Base-by-base conservation (phyloP, 53 echinoderm and acorn worm genomes). In the Echinarachnius parma region DNA sequence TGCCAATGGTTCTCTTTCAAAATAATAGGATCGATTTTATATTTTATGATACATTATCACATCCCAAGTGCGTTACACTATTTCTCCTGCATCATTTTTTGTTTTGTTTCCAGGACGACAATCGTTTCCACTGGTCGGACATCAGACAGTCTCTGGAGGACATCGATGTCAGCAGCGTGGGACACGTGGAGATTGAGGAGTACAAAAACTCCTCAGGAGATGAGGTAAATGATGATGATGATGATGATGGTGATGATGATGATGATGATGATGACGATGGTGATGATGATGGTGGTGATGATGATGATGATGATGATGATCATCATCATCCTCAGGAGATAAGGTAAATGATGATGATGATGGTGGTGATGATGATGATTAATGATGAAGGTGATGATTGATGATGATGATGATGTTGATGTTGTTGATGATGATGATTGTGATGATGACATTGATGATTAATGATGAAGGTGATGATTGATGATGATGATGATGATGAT, bases 91-190 rank as follows among this genome's bases (percentile, higher is more conserved):
- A 9, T 39, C 39, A 9, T 39, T 39, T 39, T 39, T 13, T 39
- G 39, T 13, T 39, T 65, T 21, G 16, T 9, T 65, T 80, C 10
- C 69, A 91, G 91, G 79, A 91, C 78, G 82, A 82, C 62, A 86
- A 91, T 67, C 86, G 83, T 16, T 91, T 91, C 72, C 86, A 91
- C 64, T 91, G 91, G 91, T 86, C 75, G 48, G 83, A 86, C 58
- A 91, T 82, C 47, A 66, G 91, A 3, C 80, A 83, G 31, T 91
- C 91, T 5, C 64, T 91, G 62, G 90, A 90, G 60, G 86, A 86
- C 48, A 83, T 91, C 56, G 91, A 91, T 53, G 49, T 81, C 5
- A 62, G 78, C 21, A 71, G 55, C 33, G 85, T 85, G 2, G 52
- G 66, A 31, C 71, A 77, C 8, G 83, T 79, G 4, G 91, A 86